Conservation (phyloP, 2,113 vertebrate genomes). For the Gorilla gorilla region DNA sequence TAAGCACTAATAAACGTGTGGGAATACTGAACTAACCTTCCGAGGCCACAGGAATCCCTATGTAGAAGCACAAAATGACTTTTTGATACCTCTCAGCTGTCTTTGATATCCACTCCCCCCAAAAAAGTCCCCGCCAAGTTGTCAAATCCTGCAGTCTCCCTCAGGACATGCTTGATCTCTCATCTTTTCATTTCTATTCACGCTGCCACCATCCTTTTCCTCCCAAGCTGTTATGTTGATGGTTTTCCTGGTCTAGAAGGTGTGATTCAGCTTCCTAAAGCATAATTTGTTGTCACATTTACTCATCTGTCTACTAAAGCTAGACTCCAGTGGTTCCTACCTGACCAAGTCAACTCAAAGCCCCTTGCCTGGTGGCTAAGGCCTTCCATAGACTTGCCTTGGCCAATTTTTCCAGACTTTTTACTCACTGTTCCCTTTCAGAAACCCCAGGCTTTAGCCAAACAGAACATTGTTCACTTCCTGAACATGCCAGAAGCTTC, state of each 20-base stretch:
- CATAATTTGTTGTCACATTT: not conserved
- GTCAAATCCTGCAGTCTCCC: not conserved
- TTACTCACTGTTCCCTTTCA: not conserved
- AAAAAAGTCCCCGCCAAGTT: not conserved
- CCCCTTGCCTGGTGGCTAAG: not conserved
- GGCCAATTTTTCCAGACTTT: not conserved
- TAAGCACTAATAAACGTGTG: not conserved
- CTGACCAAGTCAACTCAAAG: not conserved
- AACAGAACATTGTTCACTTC: not conserved
- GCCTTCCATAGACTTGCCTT: not conserved
- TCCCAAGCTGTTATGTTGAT: not conserved
- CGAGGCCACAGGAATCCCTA: not conserved
- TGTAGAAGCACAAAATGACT: not conserved
- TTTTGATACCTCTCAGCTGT: no score
- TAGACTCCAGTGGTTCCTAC: not conserved
- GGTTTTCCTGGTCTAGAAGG: not conserved
- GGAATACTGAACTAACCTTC: not conserved
- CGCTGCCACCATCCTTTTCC: not conserved
- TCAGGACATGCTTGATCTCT: not conserved
- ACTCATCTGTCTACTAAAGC: not conserved
- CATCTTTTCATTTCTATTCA: not conserved
- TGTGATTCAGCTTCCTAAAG: not conserved
- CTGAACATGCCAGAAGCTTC: not conserved
- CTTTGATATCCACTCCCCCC: not conserved
- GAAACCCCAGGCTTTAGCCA: not conserved